These are phyloP conservation scores for Takifugu rubripes DNA, from an alignment of 2,797 vertebrate genomes.

Conservation along the genomic window DNA sequence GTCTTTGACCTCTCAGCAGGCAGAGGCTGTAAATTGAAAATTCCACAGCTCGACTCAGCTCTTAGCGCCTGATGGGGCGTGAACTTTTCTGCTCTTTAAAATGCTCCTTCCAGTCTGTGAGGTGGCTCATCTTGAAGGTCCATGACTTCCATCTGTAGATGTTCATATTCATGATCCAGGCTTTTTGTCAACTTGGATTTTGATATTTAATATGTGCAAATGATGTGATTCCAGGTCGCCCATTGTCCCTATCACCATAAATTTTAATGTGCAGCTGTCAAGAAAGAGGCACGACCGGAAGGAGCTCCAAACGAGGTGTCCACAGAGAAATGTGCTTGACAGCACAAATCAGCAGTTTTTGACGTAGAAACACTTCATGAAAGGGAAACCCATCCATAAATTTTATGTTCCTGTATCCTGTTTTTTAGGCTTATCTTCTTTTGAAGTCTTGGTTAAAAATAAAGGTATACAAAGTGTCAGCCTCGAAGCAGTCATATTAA, in stretches of 20 bases:
- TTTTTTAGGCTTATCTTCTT: too few relatives aligned
- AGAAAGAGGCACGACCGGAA: conserved; percentile 5
- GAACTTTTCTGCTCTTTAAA: conserved; percentile 34
- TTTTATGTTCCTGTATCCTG: too few relatives aligned
- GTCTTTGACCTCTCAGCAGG: conserved; percentile 41
- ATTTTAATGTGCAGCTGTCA: conserved; percentile 18
- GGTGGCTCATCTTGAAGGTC: conserved; percentile 6
- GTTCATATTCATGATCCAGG: not conserved
- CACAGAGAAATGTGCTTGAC: conserved; percentile 15
- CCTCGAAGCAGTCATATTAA: not conserved
- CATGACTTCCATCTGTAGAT: not conserved
- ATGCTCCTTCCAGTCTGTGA: conserved; percentile 15
- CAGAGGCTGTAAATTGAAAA: conserved; percentile 61
- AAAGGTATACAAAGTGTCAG: too few relatives aligned
- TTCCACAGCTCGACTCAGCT: conserved; percentile 56
- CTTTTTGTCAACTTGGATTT: conserved; percentile 11
- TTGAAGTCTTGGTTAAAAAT: too few relatives aligned
- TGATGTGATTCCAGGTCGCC: conserved; percentile 2
- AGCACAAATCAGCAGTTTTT: conserved; percentile 22
- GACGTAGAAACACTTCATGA: conserved; percentile 7
- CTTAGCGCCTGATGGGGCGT: conserved; percentile 60
- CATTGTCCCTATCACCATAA: too few relatives aligned
- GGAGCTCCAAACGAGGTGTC: conserved; percentile 9
- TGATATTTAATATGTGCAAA: conserved; percentile 10
- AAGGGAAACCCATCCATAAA: too few relatives aligned